Conservation (phyloP, 2,797 vertebrate genomes). For the Phalloptychus januarius region DNA sequence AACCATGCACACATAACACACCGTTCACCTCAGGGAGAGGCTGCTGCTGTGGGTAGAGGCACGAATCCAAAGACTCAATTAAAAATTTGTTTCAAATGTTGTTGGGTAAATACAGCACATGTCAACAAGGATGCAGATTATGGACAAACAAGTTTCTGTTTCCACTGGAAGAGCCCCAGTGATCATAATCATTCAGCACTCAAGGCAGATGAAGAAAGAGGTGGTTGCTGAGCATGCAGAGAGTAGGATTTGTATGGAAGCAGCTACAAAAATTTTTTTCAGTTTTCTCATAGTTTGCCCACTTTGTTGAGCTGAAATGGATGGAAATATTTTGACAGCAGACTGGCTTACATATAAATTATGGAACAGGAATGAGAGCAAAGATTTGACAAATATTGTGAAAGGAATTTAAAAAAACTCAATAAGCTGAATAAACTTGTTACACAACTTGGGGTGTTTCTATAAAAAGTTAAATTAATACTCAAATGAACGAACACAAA, state of each 20-base stretch:
- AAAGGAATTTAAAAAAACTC: neutral
- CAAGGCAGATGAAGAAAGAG: slow-evolving; percentile 7
- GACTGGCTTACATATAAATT: neutral
- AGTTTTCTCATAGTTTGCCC: neutral
- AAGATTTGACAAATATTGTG: neutral
- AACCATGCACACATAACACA: slow-evolving; percentile 18
- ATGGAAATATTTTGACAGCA: neutral
- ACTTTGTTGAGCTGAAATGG: neutral
- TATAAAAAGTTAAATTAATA: neutral
- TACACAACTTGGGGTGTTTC: neutral
- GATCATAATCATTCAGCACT: neutral
- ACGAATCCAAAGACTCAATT: slow-evolving; percentile 12
- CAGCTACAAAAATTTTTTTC: neutral
- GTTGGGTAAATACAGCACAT: neutral
- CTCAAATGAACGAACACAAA: neutral
- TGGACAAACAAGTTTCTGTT: neutral
- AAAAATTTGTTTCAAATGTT: slow-evolving; percentile 9
- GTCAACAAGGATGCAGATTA: slow-evolving; percentile 4
- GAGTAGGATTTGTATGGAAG: neutral
- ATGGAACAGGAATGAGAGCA: neutral
- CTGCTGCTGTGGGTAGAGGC: neutral
- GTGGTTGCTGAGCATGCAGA: slow-evolving; percentile 5
- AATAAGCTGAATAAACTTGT: neutral
- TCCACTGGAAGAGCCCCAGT: neutral
- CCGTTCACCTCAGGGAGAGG: neutral